Evolutionary conservation across 1,140 invertebrate genomes (phyloP).

Genomic region (Pristionchus pacificus): DNA sequence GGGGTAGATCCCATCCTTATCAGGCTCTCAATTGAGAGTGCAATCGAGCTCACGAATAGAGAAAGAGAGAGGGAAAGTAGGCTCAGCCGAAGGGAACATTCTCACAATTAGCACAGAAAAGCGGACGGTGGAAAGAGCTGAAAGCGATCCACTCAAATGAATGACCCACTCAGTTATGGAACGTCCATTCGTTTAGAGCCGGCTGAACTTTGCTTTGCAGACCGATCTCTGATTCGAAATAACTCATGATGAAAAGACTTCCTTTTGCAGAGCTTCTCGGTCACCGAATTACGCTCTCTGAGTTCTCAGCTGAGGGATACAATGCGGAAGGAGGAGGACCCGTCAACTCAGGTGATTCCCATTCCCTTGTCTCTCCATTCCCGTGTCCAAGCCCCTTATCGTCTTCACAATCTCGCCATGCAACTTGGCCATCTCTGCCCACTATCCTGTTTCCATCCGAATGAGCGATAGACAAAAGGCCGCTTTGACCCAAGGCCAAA

Average conservation of each 20-base stretch:
- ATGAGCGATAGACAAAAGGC: neutral
- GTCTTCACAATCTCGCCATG: neutral
- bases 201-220: neutral
- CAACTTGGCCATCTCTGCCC: conserved; percentile 10
- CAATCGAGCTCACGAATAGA: no score
- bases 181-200: no score
- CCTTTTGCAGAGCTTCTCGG: conserved; percentile 22
- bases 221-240: neutral
- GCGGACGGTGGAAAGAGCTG: neutral
- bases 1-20: no score
- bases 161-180: no score
- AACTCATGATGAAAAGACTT: neutral
- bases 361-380: conserved; percentile 3
- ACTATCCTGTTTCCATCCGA: neutral
- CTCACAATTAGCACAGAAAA: neutral
- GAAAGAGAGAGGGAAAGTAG: no score
- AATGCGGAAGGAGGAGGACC: conserved; percentile 54
- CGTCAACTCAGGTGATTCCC: conserved; percentile 49
- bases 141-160: no score
- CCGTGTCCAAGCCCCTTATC: neutral
- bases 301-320: conserved; percentile 54
- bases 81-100: no score
- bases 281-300: conserved; percentile 30
- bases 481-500: neutral
- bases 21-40: no score